A percentile compares a stretch with the other conserved stretches of the same genome.
Evolutionary conservation across 2,113 vertebrate species (phyloP).

Genomic region (Eidolon helvum): DNA sequence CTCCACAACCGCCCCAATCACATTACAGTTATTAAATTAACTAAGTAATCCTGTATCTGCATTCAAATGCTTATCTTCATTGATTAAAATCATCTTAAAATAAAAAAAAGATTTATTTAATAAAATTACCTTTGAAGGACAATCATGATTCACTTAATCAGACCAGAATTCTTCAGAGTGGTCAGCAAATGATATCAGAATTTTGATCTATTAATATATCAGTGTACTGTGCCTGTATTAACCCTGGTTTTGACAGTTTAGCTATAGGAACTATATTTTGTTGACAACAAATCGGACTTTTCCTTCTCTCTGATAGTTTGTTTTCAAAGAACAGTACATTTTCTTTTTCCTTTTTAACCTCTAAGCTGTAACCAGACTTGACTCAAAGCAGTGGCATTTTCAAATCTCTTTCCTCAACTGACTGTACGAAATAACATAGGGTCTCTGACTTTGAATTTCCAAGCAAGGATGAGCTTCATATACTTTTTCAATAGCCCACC

Average conservation of each 20-base stretch:
- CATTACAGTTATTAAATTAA: not conserved
- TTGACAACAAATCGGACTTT: not conserved
- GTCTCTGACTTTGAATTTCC: slow-evolving; percentile 8
- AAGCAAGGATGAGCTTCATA: not conserved
- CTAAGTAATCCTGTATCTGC: not conserved
- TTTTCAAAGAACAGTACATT: not conserved
- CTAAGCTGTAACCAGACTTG: not conserved
- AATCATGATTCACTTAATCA: not conserved
- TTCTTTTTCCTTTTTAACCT: slow-evolving; percentile 10
- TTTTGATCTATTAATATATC: not conserved
- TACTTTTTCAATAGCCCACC: not conserved
- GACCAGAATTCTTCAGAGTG: slow-evolving; percentile 19
- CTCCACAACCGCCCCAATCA: not conserved
- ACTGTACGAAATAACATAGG: not conserved
- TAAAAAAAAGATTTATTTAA: not conserved
- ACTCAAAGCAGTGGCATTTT: slow-evolving; percentile 19
- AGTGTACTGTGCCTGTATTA: not conserved
- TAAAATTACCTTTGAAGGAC: not conserved
- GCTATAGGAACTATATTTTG: not conserved
- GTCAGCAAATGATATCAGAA: not conserved
- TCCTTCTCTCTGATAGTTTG: not conserved
- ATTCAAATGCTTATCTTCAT: not conserved
- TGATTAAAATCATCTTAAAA: not conserved
- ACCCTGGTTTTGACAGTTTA: not conserved
- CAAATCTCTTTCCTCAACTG: not conserved